Percentiles rank a stretch among this genome's conserved stretches.
Evolutionary conservation across 2,888 invertebrate genomes (phyloP).

Genomic region (Patella caerulea): DNA sequence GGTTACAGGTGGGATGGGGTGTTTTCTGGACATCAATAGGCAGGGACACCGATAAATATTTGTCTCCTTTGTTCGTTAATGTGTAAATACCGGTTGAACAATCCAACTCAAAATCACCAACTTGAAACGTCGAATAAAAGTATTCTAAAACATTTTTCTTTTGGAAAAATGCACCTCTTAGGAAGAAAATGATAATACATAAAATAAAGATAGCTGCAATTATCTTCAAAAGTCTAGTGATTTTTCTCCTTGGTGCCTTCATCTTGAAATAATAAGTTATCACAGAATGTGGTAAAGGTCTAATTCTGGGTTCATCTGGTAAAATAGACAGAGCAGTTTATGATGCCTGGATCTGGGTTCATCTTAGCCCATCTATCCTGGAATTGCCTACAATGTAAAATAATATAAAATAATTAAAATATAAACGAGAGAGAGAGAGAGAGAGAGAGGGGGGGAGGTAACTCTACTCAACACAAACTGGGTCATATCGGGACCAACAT

Average conservation of each 20-base stretch:
- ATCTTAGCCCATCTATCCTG: too few relatives aligned
- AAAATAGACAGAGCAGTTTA: too few relatives aligned
- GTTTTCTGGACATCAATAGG: conserved; percentile 12
- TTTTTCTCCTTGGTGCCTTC: conserved; percentile 35
- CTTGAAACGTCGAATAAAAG: conserved; percentile 2
- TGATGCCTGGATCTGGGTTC: too few relatives aligned
- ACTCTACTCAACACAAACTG: too few relatives aligned
- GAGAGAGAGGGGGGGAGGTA: too few relatives aligned
- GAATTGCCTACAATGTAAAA: too few relatives aligned
- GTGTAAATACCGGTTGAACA: conserved; percentile 6
- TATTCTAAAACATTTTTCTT: conserved; percentile 6
- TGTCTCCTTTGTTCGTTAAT: conserved; percentile 20
- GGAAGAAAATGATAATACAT: conserved; percentile 16
- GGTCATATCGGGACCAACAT: too few relatives aligned
- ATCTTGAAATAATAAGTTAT: conserved; percentile 6
- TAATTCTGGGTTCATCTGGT: too few relatives aligned
- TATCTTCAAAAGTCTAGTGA: conserved; percentile 30
- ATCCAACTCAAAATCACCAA: conserved; percentile 19
- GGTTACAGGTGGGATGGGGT: not conserved
- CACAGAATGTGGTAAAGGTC: too few relatives aligned
- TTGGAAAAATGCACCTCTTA: conserved; percentile 8
- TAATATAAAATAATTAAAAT: too few relatives aligned
- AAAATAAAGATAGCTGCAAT: conserved; percentile 18
- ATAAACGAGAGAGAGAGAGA: too few relatives aligned
- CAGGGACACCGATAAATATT: conserved; percentile 20